phyloP scores from a whole-genome alignment of 2,113 vertebrate genomes.

The Callipepla californica region DNA sequence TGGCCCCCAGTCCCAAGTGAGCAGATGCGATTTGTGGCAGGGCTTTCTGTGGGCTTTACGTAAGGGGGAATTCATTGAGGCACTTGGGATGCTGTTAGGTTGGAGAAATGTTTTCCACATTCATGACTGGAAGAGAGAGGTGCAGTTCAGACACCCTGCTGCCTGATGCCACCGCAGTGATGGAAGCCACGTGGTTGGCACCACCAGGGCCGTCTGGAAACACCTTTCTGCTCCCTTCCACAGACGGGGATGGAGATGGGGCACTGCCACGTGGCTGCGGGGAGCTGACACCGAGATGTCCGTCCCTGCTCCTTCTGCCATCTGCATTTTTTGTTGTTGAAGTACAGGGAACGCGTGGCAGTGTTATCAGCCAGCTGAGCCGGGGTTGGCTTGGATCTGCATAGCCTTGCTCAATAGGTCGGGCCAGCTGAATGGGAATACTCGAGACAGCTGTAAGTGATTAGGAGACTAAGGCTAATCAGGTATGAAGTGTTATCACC shows the following conservation, averaged over 20 bases:
- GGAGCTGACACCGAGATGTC: background rate
- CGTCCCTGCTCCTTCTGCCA: background rate
- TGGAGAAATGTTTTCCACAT: background rate
- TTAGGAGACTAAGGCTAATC: background rate
- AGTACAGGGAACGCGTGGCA: background rate
- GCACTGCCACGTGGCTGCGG: rapidly evolving
- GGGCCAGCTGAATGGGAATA: background rate
- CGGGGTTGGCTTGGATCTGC: background rate
- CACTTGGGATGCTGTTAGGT: background rate
- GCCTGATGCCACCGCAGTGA: background rate
- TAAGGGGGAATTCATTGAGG: background rate
- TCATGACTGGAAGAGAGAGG: background rate
- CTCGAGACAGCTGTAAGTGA: background rate
- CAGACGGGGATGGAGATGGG: background rate
- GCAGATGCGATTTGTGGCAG: background rate
- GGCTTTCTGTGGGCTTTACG: background rate
- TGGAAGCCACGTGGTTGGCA: background rate
- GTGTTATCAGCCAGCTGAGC: background rate
- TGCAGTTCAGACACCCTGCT: background rate
- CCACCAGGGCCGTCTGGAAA: rapidly evolving
- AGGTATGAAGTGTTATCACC: background rate
- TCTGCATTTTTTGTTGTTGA: background rate
- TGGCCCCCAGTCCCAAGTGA: background rate
- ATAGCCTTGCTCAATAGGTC: background rate
- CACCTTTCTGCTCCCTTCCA: background rate